Base-by-base conservation (phyloP, 2,113 vertebrate species). In the Cariama cristata region DNA sequence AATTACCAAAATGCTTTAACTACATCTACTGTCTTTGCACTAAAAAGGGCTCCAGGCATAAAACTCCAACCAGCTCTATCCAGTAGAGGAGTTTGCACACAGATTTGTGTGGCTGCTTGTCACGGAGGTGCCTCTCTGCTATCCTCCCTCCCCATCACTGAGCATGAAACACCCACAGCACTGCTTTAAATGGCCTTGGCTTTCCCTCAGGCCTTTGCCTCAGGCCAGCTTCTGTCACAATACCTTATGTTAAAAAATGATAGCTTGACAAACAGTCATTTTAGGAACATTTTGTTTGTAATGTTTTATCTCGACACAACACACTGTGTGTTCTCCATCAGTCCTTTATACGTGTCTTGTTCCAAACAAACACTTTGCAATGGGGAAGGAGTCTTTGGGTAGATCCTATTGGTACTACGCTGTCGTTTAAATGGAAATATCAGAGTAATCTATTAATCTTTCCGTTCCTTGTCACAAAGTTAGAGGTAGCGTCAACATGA, bases 111-210 rank as follows among this genome's bases (percentile, higher is more conserved):
- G 10, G 68, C 45, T 49, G 15, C 27, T 79, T 83, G 33, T 69
- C 35, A 56, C 1, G 2, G 32, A 44, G 11, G 14, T 42, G 32
- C 52, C 30, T 76, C 13, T 77, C 47, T 62, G 23, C 42, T 55
- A 8, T 58, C 21, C 7, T 59, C 16, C 4, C 3, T 47, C 32
- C 30, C 30, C 1, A 0, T 32, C 16, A 21, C 9, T 40, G 33
- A 38, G 16, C 12, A 10, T 30, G 32, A 90, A 86, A 53, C 8
- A 56, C 20, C 49, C 2, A 0, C 18, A 75, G 14, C 27, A 50
- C 22, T 28, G 2, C 55, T 90, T 79, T 56, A 74, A 27, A 52
- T 47, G 14, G 14, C 64, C 24, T n/a, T 68, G 49, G 8, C 30
- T 77, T 59, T 81, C 32, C 15, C 19, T 71, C 71, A 64, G 8